A percentile compares a stretch with the other conserved stretches of the same genome.
Evolutionary conservation across 2,113 vertebrate genomes (phyloP).

Genomic region (Puffinus mauretanicus): DNA sequence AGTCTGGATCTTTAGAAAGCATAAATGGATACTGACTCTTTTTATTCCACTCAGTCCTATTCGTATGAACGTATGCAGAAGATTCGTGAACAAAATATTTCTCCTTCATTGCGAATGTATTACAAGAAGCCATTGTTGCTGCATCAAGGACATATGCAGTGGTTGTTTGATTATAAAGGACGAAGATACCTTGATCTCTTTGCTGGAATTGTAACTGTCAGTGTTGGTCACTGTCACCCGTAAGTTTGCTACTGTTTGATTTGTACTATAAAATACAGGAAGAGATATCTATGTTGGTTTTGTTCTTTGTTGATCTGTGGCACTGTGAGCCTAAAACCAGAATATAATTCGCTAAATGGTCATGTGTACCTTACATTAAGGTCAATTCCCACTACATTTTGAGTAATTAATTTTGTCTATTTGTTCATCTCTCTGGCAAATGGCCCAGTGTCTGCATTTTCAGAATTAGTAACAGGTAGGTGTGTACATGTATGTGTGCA

Average conservation of each 20-base stretch:
- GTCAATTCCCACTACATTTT: background rate
- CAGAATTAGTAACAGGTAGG: background rate
- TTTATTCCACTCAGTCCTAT: slow-evolving; percentile 56
- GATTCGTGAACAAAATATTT: slow-evolving; percentile 76
- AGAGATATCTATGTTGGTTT: background rate
- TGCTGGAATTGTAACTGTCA: slow-evolving; percentile 90
- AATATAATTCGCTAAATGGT: background rate
- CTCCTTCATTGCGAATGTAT: slow-evolving; percentile 69
- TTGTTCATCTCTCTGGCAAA: background rate
- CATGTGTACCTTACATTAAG: background rate
- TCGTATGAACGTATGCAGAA: slow-evolving; percentile 72
- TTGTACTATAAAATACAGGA: background rate
- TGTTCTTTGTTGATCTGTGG: background rate
- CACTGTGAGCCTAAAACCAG: background rate
- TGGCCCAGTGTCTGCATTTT: background rate
- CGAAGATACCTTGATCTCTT: slow-evolving; percentile 91
- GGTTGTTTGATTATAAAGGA: slow-evolving; percentile 90
- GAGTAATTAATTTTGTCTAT: background rate
- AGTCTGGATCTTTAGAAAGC: background rate
- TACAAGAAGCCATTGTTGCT: slow-evolving; percentile 86
- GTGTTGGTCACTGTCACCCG: slow-evolving; percentile 95
- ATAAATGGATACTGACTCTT: background rate
- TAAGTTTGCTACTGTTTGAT: slow-evolving; percentile 69
- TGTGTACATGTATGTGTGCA: background rate
- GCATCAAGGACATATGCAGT: slow-evolving; percentile 93